Conservation (phyloP, 2,113 vertebrate species). For the Osmerus mordax region DNA sequence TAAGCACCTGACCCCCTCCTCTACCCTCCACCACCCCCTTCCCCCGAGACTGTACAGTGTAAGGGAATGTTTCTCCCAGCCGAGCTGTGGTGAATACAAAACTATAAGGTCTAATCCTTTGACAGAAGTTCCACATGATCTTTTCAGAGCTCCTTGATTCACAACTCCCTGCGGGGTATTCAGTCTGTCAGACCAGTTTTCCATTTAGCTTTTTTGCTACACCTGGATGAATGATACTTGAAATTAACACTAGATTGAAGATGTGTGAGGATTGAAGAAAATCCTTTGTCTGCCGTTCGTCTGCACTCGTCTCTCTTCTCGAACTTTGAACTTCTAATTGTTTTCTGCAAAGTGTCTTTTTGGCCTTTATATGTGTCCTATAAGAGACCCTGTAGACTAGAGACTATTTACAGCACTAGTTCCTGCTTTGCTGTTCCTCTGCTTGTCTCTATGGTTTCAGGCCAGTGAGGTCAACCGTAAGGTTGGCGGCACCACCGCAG, state of each 20-base stretch:
- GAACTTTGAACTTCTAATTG: background rate
- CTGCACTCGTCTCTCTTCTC: constrained; percentile 7
- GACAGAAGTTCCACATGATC: constrained; percentile 38
- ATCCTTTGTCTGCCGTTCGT: constrained; percentile 29
- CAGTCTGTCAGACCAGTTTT: constrained; percentile 26
- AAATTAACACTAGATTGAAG: constrained; percentile 29
- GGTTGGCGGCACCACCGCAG: too few species aligned
- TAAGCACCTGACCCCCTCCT: background rate
- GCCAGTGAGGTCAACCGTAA: background rate
- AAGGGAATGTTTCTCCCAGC: constrained; percentile 36
- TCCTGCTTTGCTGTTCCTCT: constrained; percentile 30
- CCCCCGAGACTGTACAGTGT: constrained; percentile 29
- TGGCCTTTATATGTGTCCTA: background rate
- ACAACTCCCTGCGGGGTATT: constrained; percentile 25
- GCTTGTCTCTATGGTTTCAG: constrained; percentile 32
- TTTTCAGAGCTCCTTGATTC: constrained; percentile 38
- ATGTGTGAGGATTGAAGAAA: constrained; percentile 21
- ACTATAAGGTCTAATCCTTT: constrained; percentile 38
- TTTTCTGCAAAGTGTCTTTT: background rate
- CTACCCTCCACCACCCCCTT: background rate
- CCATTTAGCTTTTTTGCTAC: constrained; percentile 16
- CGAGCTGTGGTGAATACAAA: constrained; percentile 34
- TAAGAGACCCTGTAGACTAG: background rate
- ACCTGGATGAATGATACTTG: constrained; percentile 16
- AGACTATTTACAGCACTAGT: background rate